Base-by-base conservation (phyloP, 1,140 invertebrate genomes). In the Orius laevigatus region DNA sequence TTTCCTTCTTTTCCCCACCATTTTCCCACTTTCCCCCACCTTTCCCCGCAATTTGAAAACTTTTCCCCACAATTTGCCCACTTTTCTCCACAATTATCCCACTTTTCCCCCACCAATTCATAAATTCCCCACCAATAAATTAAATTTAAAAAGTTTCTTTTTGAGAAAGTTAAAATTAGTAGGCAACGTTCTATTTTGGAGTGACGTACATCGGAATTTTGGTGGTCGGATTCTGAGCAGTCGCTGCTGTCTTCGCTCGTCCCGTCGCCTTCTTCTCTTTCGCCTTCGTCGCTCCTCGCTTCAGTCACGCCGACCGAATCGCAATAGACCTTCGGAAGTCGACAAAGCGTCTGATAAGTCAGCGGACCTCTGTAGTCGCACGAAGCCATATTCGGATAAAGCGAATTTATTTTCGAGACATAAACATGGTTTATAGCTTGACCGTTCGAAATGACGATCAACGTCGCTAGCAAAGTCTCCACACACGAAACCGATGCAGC, bases 401-500 rank as follows among this genome's bases (percentile, higher is more conserved):
- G 65, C 16, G 65, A 64, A 56, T 88, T 78, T 6, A 89, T 80
- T 20, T 76, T 72, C 11, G 72, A 65, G 0, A 74, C 70, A 14
- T 67, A 65, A 39, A 64, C 59, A 51, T 64, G 68, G 53, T 40
- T 69, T 54, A 85, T 65, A 0, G 69, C 70, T 66, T 81, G 69
- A 1, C 79, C 78, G 9, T 73, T 73, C 58, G 81, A 84, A 0
- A 93, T 66, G 51, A 81, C 76, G 61, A 91, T 82, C 15, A 95
- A 65, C 5, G 86, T 82, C 32, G 78, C 77, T 11, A 94, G 66
- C 55, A 95, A 71, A 0, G 83, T 77, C 4, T 85, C 79, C 12
- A 92, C 78, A 60, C 88, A 91, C 48, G 79, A 78, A 1, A 92
- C 82, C 59, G 82, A 82, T 0, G 81, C 78, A 48, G 80, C 72